Percentiles rank a stretch among this genome's conserved stretches.
Evolutionary conservation across 2,797 vertebrate genomes (phyloP).

Genomic region (Spinus pinus): DNA sequence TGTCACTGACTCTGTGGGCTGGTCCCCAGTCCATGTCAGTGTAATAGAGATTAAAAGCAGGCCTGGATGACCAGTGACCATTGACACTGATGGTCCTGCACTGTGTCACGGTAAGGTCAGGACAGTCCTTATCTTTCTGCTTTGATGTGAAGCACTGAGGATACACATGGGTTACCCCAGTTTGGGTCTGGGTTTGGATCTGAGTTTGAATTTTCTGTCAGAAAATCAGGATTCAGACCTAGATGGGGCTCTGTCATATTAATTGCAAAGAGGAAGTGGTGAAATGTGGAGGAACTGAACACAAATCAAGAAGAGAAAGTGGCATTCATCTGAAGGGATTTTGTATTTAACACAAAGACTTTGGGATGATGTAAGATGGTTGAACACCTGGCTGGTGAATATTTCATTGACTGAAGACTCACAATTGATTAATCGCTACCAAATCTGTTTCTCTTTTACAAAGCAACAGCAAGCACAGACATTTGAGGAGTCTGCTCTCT

Average conservation of each 20-base stretch:
- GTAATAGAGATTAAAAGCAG: constrained; percentile 13
- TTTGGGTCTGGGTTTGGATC: background rate
- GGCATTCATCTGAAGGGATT: background rate
- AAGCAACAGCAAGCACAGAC: background rate
- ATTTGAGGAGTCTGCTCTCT: background rate
- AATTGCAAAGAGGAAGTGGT: background rate
- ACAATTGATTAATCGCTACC: background rate
- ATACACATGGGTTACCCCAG: background rate
- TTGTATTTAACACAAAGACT: background rate
- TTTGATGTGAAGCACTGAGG: constrained; percentile 18
- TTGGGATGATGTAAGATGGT: background rate
- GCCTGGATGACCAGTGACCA: background rate
- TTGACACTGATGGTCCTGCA: background rate
- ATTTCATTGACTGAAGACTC: background rate
- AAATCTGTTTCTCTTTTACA: background rate
- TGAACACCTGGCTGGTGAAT: background rate
- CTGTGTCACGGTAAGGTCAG: background rate
- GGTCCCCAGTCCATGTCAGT: background rate
- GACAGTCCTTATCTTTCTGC: constrained; percentile 6
- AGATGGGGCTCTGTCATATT: background rate
- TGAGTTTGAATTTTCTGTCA: background rate
- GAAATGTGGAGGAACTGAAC: background rate
- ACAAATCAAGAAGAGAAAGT: background rate
- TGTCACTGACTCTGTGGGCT: background rate
- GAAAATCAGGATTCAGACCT: background rate